Evolutionary conservation across 2,888 invertebrate genomes (phyloP).

Genomic region (Sphaerophoria rueppellii): DNA sequence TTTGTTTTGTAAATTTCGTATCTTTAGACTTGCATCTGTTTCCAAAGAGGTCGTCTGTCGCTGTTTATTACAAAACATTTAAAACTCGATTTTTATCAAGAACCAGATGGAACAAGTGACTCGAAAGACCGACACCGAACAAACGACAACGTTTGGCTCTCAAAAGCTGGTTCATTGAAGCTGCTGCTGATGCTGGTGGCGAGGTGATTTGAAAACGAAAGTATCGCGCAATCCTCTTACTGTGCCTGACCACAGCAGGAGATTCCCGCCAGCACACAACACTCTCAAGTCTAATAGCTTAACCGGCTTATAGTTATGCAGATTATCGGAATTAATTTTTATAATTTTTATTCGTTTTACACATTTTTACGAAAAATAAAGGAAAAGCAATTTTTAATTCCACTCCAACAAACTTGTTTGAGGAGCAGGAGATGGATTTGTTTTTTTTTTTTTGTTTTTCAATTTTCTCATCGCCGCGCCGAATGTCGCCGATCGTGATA

Average conservation of each 20-base stretch:
- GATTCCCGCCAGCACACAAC: constrained; percentile 32
- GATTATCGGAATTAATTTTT: constrained; percentile 55
- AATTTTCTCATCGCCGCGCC: not conserved
- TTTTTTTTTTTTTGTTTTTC: not conserved
- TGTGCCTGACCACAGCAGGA: constrained; percentile 48
- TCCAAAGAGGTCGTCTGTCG: constrained; percentile 36
- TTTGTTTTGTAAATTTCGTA: constrained; percentile 4
- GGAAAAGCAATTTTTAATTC: not conserved
- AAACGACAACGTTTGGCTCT: not conserved
- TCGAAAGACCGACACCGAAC: not conserved
- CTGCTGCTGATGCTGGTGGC: constrained; percentile 1
- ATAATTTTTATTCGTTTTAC: constrained; percentile 48
- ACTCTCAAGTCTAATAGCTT: constrained; percentile 51
- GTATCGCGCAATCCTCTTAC: constrained; percentile 64
- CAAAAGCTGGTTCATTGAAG: constrained; percentile 18
- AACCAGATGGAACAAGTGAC: constrained; percentile 24
- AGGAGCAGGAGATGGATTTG: constrained; percentile 2
- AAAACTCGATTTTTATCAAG: constrained; percentile 67
- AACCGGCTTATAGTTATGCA: constrained; percentile 60
- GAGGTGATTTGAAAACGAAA: constrained; percentile 67
- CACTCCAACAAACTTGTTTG: constrained; percentile 39
- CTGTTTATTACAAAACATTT: constrained; percentile 63
- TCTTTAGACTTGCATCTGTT: constrained; percentile 28
- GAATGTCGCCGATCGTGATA: not conserved
- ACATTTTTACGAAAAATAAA: constrained; percentile 3